Evolutionary conservation across 2,888 invertebrate species (phyloP), one percentile per base, ranked within the genome.

Genomic region (Cyrtodaria siliqua): DNA sequence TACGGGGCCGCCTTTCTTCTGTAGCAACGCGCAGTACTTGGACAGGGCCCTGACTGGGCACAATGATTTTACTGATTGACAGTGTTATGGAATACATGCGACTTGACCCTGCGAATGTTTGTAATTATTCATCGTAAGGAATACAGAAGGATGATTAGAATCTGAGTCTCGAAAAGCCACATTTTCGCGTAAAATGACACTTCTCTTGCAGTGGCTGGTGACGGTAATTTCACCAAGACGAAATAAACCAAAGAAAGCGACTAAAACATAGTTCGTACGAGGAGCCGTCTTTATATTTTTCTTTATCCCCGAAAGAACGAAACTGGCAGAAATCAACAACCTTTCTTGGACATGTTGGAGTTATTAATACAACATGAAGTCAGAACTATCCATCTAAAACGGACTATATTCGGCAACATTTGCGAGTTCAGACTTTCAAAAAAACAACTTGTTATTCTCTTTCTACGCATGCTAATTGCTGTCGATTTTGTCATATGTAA

Each of bases 141-240:
- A 6, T 9, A 47, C 24, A 6, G 29, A 42, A 12, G 1, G n/a
- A 20, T 44, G 40, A n/a, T 40, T 67, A 16, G 52, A 38, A 40
- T 52, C 26, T 23, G 26, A 14, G 2, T 8, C 4, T 16, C 8
- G 50, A 33, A 24, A 50, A 14, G 47, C 14, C 2, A 67, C 24
- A 40, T 68, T 42, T 44, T 40, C 8, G 3, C 20, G 29, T 2
- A 24, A 12, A 4, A 2, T 40, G 1, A 24, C 1, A 20, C 33
- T 61, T 4, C 4, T 4, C 20, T 16, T 6, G n/a, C 20, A 16
- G 3, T 44, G n/a, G 16, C 16, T 16, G 40, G 44, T 18, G 16
- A n/a, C 1, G 0, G 73, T 29, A 1, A 69, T 27, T 57, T 78
- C 78, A n/a, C 78, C 73, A 8, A 78, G 40, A 6, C 78, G 53